Conservation (phyloP, 2,888 invertebrate species). For the Dermolepida albohirtum region DNA sequence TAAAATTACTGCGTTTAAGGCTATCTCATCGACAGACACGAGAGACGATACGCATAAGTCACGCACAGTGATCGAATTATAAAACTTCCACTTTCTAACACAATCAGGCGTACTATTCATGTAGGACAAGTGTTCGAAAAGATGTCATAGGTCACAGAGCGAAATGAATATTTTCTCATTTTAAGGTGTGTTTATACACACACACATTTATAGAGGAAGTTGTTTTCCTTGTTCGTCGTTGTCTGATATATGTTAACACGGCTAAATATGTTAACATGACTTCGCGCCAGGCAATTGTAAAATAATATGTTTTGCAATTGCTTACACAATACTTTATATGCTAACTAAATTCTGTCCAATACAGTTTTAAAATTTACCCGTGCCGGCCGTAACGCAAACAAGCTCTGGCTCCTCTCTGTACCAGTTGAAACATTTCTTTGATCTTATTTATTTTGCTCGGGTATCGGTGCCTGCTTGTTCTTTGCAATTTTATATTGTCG, state of each 20-base stretch:
- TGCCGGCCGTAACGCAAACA: no score
- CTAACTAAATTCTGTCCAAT: no score
- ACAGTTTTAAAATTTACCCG: no score
- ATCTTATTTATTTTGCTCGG: no score
- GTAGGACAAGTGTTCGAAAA: slow-evolving; percentile 7
- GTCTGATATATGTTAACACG: slow-evolving; percentile 8
- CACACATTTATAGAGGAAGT: slow-evolving; percentile 5
- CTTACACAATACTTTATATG: slow-evolving; percentile 27
- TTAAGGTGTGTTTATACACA: slow-evolving; percentile 4
- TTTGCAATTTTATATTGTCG: no score
- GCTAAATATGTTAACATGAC: slow-evolving; percentile 11
- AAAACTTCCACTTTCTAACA: slow-evolving; percentile 53
- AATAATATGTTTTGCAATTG: slow-evolving; percentile 46
- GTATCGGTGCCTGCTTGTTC: no score
- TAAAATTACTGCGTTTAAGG: slow-evolving; percentile 40
- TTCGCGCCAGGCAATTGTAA: slow-evolving; percentile 44
- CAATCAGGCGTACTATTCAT: slow-evolving; percentile 43
- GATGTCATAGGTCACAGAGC: slow-evolving; percentile 3
- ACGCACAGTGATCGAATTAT: slow-evolving; percentile 53
- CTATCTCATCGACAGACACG: slow-evolving; percentile 35
- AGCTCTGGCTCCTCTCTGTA: no score
- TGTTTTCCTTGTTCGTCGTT: slow-evolving; percentile 1
- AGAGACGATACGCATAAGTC: slow-evolving; percentile 50
- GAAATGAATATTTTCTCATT: slow-evolving; percentile 8
- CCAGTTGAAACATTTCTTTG: no score